Evolutionary conservation across 2,113 vertebrate species (phyloP), one percentile per base, ranked within the genome.

Genomic region (Microtus richardsoni): DNA sequence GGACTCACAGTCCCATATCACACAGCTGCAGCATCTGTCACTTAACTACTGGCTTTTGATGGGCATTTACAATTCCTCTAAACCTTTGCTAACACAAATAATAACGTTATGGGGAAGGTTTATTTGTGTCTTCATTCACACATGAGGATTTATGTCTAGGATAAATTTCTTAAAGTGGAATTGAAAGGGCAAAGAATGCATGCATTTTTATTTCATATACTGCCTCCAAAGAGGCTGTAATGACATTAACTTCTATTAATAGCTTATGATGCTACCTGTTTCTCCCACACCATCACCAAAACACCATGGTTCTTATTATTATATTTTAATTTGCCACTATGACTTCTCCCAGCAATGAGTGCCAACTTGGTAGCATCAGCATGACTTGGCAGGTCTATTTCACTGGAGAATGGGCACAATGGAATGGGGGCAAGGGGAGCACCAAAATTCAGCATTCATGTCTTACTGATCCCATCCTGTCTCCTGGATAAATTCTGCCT

Each of bases 141-240:
- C 39, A 0, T 62, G 44, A 71, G n/a, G n/a, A 92, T 68, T 68
- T 66, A 77, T 95, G 70, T 87, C 54, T 30, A 66, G 54, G 47
- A 92, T 58, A 91, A 60, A 87, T 95, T 87, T 95, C 30, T 13
- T 47, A 10, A 79, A 79, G 58, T 33, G 92, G 96, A 92, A 91
- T 33, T 60, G 1, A 70, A 90, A 91, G 58, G 71, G 26, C 78
- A 94, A 96, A 96, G 4, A n/a, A 91, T 70, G 90, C 0, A 60
- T 28, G 39, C n/a, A n/a, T 86, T 88, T 95, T 86, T 92, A 91
- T 80, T 92, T 95, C 60, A 78, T 10, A 86, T 89, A 62, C 17
- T 92, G n/a, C 6, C 36, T 92, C 36, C 68, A 86, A 93, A 92
- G 60, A 92, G 24, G 9, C 41, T 86, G 0, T 8, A 91, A 58